Evolutionary conservation across 2,797 vertebrate species (phyloP).

Genomic region (Coilia nasus): DNA sequence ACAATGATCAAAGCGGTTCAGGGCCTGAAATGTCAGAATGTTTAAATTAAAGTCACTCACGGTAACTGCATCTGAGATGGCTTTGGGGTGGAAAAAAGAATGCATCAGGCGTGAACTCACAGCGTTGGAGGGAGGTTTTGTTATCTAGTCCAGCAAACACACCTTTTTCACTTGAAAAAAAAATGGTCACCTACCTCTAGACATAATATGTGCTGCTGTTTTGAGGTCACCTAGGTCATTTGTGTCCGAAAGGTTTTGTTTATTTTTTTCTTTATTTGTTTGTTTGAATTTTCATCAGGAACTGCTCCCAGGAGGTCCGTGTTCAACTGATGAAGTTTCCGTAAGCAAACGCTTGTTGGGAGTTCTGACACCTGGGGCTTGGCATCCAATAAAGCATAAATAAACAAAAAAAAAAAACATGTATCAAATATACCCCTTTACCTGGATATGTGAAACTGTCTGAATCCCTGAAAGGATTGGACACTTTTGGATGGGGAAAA

Average conservation of each 20-base stretch:
- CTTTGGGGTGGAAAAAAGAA: constrained; percentile 22
- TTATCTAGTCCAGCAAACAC: constrained; percentile 39
- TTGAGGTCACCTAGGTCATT: constrained; percentile 16
- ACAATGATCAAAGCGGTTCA: constrained; percentile 47
- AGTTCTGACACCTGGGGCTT: background rate
- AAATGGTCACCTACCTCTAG: constrained; percentile 38
- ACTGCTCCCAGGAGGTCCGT: background rate
- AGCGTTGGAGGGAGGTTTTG: constrained; percentile 29
- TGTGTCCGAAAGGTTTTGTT: background rate
- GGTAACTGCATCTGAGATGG: constrained; percentile 33
- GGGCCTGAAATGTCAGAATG: constrained; percentile 46
- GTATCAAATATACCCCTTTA: constrained; percentile 29
- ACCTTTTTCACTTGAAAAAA: constrained; percentile 31
- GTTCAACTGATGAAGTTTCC: background rate
- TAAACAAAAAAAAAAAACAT: background rate
- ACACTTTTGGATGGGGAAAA: constrained; percentile 33
- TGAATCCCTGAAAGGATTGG: constrained; percentile 30
- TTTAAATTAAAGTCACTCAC: constrained; percentile 47
- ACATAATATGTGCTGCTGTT: constrained; percentile 23
- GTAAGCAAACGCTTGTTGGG: background rate
- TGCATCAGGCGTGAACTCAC: constrained; percentile 31
- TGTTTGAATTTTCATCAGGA: constrained; percentile 13
- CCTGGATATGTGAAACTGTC: constrained; percentile 35
- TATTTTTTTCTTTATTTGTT: background rate
- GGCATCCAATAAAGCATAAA: background rate